These are phyloP conservation scores for Plodia interpunctella DNA, from an alignment of 1,140 invertebrate genomes.

Conservation along the genomic window DNA sequence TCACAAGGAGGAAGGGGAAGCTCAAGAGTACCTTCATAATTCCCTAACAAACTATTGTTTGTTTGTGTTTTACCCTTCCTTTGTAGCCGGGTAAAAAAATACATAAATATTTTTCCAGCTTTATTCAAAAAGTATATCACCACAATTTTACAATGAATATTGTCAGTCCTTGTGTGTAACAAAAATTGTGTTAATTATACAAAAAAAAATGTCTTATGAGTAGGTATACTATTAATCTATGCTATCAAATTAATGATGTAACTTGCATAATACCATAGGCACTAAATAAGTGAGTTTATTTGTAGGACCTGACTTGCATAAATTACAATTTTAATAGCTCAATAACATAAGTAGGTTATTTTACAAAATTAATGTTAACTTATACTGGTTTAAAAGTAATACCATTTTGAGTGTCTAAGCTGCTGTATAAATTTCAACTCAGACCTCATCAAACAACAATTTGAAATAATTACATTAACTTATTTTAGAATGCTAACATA, in stretches of 20 bases:
- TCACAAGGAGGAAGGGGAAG: no score
- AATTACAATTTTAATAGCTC: conserved; percentile 17
- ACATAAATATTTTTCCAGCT: conserved; percentile 25
- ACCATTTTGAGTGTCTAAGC: neutral
- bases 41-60: no score
- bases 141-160: conserved; percentile 64
- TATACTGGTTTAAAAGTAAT: neutral
- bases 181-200: conserved; percentile 15
- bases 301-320: conserved; percentile 12
- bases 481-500: neutral
- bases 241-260: neutral
- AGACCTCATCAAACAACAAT: neutral
- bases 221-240: conserved; percentile 19
- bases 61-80: no score
- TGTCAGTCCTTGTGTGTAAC: conserved; percentile 49
- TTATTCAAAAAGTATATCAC: conserved; percentile 68
- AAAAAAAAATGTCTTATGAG: conserved; percentile 23
- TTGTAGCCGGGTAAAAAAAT: neutral
- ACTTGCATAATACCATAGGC: neutral
- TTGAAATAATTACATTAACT: conserved; percentile 1
- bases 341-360: conserved; percentile 4
- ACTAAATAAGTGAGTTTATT: conserved; percentile 7
- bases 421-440: neutral
- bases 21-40: no score
- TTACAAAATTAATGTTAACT: neutral